Evolutionary conservation across 1,140 invertebrate genomes (phyloP).

Genomic region (Rhagoletis pomonella): DNA sequence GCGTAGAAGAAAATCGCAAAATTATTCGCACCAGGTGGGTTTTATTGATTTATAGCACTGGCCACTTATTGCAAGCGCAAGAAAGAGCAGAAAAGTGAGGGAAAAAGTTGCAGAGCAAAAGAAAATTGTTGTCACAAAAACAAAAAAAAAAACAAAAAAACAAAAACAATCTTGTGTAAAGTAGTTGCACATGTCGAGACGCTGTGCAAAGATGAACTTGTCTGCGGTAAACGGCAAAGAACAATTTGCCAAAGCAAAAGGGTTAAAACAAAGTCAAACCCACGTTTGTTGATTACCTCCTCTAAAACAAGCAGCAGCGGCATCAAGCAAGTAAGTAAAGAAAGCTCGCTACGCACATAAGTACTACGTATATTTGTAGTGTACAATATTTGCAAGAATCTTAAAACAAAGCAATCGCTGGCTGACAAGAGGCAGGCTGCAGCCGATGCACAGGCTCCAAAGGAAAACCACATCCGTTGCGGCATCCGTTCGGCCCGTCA

Average conservation of each 20-base stretch:
- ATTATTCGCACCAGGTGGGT: slow-evolving; percentile 57
- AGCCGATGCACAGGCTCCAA: slow-evolving; percentile 42
- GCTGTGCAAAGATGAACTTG: slow-evolving; percentile 22
- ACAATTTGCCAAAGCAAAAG: slow-evolving; percentile 38
- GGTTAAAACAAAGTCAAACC: slow-evolving; percentile 10
- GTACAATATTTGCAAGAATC: background rate
- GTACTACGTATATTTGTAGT: background rate
- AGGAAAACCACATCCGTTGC: slow-evolving; percentile 52
- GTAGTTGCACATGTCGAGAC: slow-evolving; percentile 36
- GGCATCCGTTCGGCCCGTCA: slow-evolving; percentile 45
- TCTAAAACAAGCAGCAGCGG: background rate
- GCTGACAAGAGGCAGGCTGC: background rate
- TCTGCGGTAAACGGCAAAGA: slow-evolving; percentile 41
- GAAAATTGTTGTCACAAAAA: background rate
- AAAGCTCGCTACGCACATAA: background rate
- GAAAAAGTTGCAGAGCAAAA: background rate
- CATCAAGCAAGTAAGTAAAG: background rate
- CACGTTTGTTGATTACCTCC: slow-evolving; percentile 1
- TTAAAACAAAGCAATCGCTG: slow-evolving; percentile 9
- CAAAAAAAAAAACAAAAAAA: too few relatives aligned
- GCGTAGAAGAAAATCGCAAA: slow-evolving; percentile 25
- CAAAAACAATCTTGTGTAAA: background rate
- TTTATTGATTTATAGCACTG: slow-evolving; percentile 56
- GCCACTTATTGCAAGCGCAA: slow-evolving; percentile 36
- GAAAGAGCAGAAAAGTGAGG: background rate